Evolutionary conservation across 2,797 vertebrate genomes (phyloP).

Genomic region (Myioborus miniatus): DNA sequence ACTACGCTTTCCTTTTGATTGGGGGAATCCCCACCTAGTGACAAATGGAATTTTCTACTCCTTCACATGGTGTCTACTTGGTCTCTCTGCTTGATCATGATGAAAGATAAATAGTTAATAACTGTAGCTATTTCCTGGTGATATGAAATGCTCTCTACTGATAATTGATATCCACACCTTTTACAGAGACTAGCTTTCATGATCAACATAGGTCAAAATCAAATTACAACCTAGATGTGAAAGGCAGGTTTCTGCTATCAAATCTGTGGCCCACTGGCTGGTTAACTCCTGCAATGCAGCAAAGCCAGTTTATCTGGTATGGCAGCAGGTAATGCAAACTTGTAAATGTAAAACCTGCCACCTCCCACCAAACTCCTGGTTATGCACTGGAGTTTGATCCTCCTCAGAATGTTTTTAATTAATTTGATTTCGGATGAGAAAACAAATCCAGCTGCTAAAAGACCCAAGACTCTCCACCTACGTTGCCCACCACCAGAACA

Average conservation of each 20-base stretch:
- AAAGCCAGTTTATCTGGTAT: slow-evolving; percentile 44
- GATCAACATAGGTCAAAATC: neutral
- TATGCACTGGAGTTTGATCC: neutral
- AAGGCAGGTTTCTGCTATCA: neutral
- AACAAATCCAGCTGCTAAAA: neutral
- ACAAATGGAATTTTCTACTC: neutral
- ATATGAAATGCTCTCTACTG: neutral
- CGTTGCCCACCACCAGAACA: neutral
- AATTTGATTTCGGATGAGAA: neutral
- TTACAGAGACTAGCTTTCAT: neutral
- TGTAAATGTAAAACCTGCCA: neutral
- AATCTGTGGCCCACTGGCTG: neutral
- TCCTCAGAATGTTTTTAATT: neutral
- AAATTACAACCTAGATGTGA: neutral
- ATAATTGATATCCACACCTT: neutral
- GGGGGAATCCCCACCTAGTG: neutral
- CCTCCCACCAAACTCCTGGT: neutral
- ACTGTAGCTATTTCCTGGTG: neutral
- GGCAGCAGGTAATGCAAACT: neutral
- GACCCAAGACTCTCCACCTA: neutral
- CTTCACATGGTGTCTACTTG: neutral
- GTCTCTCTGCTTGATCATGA: neutral
- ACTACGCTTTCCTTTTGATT: neutral
- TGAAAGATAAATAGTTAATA: neutral
- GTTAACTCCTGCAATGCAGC: slow-evolving; percentile 15